phyloP scores from a whole-genome alignment of 2,113 vertebrate species.

The Cervus canadensis region DNA sequence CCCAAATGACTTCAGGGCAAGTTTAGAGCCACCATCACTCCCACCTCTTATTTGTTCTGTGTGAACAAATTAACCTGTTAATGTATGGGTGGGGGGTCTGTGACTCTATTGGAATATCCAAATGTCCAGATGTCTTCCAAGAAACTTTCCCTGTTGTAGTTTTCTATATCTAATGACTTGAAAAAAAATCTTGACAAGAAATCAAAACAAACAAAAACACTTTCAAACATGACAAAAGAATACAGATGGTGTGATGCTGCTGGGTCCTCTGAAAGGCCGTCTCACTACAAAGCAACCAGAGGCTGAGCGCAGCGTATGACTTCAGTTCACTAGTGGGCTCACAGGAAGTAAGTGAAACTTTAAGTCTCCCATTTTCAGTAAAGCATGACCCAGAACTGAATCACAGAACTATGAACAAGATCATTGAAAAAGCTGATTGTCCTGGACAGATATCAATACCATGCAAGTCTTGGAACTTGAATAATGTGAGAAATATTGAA shows the following conservation, averaged over 20 bases:
- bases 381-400: background rate
- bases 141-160: background rate
- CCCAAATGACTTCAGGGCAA: background rate
- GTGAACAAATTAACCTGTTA: background rate
- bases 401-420: background rate
- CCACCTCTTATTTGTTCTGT: background rate
- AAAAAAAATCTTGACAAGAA: background rate
- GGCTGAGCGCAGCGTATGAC: background rate
- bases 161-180: background rate
- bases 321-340: background rate
- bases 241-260: background rate
- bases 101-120: background rate
- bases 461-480: background rate
- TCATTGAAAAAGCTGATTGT: background rate
- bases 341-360: background rate
- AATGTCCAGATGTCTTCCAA: background rate
- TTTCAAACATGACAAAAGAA: background rate
- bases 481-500: background rate
- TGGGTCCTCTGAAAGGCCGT: background rate
- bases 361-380: background rate
- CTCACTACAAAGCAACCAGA: background rate
- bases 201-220: background rate
- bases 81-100: background rate
- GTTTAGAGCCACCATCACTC: background rate
- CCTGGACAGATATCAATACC: background rate